Evolutionary conservation across 2,797 vertebrate genomes (phyloP), one percentile per base, ranked within the genome.

Genomic region (Pantherophis vulpinus): DNA sequence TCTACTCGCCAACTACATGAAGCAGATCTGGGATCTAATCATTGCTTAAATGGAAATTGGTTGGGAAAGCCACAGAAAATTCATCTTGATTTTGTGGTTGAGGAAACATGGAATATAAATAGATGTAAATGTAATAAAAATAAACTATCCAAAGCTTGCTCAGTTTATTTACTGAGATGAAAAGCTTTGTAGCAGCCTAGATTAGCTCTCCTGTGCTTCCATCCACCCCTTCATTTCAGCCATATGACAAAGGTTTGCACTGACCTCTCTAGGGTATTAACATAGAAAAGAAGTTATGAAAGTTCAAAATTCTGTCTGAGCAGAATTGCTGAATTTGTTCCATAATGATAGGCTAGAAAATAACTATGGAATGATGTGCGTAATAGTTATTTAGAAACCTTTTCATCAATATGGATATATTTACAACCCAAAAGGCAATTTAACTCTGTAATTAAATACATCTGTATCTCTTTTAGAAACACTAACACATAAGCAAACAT

Each of bases 271-370:
- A 86, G 47, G 23, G 27, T 11, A 54, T 60, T 14, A 55, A 56
- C 29, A 87, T 5, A 37, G 29, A 86, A 14, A 54, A 42, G 13
- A 9, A 83, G 13, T 93, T 70, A 90, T 70, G 59, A 60, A 29
- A 56, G 14, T 83, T 88, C 58, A 61, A 88, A 91, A 91, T 61
- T 20, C 18, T 83, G 56, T 32, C 74, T 63, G 47, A 56, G 32
- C n/a, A 58, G 59, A 27, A 56, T 90, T 16, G 16, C 37, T 18
- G 74, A 55, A 89, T 55, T 47, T 92, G 18, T 66, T 14, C 61
- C 18, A 91, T 96, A 96, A 95, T 95, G 70, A 95, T 96, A 96
- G 95, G 87, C 61, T 18, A 74, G 91, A 61, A 91, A 88, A 91
- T 47, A 83, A 0, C 61, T 29, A 18, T 14, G 47, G 13, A 86